Evolutionary conservation across 2,797 vertebrate species (phyloP).

Genomic region (Clarias platycephalus): DNA sequence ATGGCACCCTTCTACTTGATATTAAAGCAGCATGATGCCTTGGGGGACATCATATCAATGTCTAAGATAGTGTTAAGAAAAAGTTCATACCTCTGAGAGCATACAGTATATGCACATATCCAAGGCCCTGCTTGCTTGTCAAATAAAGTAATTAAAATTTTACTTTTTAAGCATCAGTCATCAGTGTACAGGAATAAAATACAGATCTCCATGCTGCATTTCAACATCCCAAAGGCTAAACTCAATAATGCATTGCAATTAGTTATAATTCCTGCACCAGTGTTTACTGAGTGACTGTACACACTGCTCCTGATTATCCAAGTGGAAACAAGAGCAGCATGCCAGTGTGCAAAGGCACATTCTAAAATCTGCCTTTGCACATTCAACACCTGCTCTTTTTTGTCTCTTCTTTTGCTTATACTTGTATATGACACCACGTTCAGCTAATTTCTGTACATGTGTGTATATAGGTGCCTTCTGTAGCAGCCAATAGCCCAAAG

Average conservation of each 20-base stretch:
- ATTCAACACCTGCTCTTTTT: slow-evolving; percentile 66
- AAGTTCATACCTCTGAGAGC: slow-evolving; percentile 18
- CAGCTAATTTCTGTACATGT: slow-evolving; percentile 28
- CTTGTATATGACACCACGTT: not conserved
- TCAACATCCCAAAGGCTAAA: slow-evolving; percentile 29
- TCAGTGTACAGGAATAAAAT: slow-evolving; percentile 39
- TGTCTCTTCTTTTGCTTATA: slow-evolving; percentile 38
- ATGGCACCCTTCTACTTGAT: not conserved
- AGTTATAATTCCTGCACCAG: slow-evolving; percentile 56
- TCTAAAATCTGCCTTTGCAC: slow-evolving; percentile 62
- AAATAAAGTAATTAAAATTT: slow-evolving; percentile 32
- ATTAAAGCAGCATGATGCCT: slow-evolving; percentile 4
- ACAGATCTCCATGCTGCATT: slow-evolving; percentile 33
- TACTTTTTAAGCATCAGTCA: slow-evolving; percentile 25
- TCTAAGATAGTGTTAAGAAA: not conserved
- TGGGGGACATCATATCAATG: not conserved
- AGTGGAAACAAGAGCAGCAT: slow-evolving; percentile 61
- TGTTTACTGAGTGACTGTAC: slow-evolving; percentile 60
- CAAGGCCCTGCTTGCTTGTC: slow-evolving; percentile 10
- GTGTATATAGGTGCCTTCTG: slow-evolving; percentile 47
- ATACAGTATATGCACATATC: slow-evolving; percentile 9
- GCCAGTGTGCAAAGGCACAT: slow-evolving; percentile 52
- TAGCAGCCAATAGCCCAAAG: slow-evolving; percentile 53
- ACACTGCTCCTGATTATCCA: slow-evolving; percentile 57
- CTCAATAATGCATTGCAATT: slow-evolving; percentile 55